A percentile compares a stretch with the other conserved stretches of the same genome.
phyloP scores from a whole-genome alignment of 2,888 invertebrate species.

The Apamea anceps region DNA sequence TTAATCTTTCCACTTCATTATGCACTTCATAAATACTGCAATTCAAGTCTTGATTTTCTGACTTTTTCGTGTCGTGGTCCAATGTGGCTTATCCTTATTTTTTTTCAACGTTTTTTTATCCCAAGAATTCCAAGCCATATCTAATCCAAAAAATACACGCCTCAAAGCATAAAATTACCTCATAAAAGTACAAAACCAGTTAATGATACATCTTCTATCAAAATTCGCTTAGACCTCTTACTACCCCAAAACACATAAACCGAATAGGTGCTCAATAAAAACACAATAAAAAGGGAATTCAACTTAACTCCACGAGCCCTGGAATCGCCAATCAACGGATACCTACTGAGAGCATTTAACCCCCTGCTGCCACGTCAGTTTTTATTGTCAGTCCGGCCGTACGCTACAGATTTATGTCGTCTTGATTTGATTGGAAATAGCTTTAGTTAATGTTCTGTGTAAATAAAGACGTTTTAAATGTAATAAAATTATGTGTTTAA shows the following conservation, averaged over 20 bases:
- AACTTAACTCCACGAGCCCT: conserved; percentile 65
- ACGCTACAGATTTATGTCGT: conserved; percentile 66
- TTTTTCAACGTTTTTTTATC: not conserved
- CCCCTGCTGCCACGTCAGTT: conserved; percentile 72
- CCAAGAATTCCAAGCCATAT: conserved; percentile 13
- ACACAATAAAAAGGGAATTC: conserved; percentile 67
- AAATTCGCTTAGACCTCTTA: conserved; percentile 60
- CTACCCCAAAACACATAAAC: conserved; percentile 62
- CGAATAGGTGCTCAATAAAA: conserved; percentile 68
- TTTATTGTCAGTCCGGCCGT: conserved; percentile 68
- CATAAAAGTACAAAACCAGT: conserved; percentile 56
- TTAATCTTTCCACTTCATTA: not conserved
- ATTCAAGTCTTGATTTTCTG: conserved; percentile 2
- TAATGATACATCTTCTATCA: conserved; percentile 49
- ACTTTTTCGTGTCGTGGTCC: not conserved
- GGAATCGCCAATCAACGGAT: conserved; percentile 70
- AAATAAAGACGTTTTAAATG: conserved; percentile 69
- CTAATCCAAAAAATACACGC: conserved; percentile 42
- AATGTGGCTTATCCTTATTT: not conserved
- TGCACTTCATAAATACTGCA: not conserved
- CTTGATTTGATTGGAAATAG: conserved; percentile 70
- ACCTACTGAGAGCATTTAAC: conserved; percentile 72
- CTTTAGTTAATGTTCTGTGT: conserved; percentile 68
- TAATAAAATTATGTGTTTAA: conserved; percentile 70
- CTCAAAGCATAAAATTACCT: conserved; percentile 50